Conservation (phyloP, 2,888 invertebrate species). For the Meta bourneti region DNA sequence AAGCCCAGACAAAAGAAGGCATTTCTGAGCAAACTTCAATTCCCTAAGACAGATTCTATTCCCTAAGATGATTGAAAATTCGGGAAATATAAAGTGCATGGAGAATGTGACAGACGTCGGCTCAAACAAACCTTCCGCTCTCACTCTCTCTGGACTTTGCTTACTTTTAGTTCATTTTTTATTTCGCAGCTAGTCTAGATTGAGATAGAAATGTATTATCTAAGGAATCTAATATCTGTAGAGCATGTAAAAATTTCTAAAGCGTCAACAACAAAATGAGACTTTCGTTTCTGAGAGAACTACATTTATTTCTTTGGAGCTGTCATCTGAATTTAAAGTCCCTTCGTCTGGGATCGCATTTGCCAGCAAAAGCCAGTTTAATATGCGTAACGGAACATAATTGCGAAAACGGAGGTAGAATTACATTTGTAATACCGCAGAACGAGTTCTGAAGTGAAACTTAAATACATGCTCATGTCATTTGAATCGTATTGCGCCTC, state of each 20-base stretch:
- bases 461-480: too few species aligned
- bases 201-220: constrained; percentile 41
- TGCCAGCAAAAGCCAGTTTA: not conserved
- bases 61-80: constrained; percentile 35
- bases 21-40: not conserved
- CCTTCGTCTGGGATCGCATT: not conserved
- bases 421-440: not conserved
- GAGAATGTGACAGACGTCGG: constrained; percentile 37
- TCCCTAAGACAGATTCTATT: constrained; percentile 6
- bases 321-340: constrained; percentile 32
- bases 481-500: too few species aligned
- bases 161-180: not conserved
- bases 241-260: constrained; percentile 30
- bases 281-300: constrained; percentile 2
- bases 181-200: not conserved
- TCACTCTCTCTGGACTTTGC: not conserved
- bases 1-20: not conserved
- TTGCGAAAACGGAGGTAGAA: not conserved
- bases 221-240: constrained; percentile 49
- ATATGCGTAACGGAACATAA: not conserved
- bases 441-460: not conserved
- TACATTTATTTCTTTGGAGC: constrained; percentile 14
- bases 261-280: constrained; percentile 4
- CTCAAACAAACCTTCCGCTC: constrained; percentile 15
- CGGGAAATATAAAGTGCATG: constrained; percentile 12